phyloP scores from a whole-genome alignment of 2,113 vertebrate species.

The Microcebus lehilahytsara region DNA sequence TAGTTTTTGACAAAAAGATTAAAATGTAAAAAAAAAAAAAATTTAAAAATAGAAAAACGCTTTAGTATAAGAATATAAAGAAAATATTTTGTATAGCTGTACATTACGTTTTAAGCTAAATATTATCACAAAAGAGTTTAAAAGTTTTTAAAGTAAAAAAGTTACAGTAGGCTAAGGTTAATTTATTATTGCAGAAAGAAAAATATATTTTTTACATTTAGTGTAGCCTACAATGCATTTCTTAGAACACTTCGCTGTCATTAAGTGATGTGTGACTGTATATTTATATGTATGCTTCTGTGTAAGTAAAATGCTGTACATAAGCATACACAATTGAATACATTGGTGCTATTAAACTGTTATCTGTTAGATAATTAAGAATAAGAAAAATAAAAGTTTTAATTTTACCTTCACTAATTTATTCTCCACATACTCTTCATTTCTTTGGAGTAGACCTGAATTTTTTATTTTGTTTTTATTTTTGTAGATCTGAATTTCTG shows the following conservation, averaged over 20 bases:
- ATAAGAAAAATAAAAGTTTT: conserved; percentile 19
- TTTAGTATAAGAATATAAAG: not conserved
- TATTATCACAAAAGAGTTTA: not conserved
- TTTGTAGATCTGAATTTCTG: not conserved
- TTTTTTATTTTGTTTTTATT: not conserved
- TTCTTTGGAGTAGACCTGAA: not conserved
- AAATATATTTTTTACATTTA: not conserved
- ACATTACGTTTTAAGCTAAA: not conserved
- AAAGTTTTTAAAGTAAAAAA: not conserved
- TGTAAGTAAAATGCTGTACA: not conserved
- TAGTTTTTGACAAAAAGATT: not conserved
- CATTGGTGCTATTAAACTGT: not conserved
- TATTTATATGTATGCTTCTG: not conserved
- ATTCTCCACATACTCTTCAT: not conserved
- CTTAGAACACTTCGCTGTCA: not conserved
- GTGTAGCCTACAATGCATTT: not conserved
- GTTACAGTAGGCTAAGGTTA: not conserved
- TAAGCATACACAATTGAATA: not conserved
- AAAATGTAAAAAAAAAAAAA: too few species aligned
- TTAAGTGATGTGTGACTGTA: not conserved
- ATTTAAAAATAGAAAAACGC: not conserved
- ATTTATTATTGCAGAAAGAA: not conserved
- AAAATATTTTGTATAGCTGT: not conserved
- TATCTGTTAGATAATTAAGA: not conserved
- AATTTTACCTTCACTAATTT: not conserved